Evolutionary conservation across 2,888 invertebrate species (phyloP).

Genomic region (Rhodophaea formosa): DNA sequence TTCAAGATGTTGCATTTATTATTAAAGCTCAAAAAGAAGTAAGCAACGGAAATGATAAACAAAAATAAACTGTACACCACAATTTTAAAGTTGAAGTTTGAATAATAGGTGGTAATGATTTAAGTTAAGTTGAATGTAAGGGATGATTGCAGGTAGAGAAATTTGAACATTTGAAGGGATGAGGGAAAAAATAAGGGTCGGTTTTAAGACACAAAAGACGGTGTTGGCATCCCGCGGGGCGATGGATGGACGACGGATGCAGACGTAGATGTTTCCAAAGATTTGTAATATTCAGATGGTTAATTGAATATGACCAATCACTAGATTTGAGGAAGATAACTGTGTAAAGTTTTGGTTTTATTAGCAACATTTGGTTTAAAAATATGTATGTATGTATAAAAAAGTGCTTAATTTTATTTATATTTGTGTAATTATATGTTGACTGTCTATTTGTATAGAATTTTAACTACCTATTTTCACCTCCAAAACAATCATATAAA

Average conservation of each 20-base stretch:
- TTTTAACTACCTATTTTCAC: too few relatives aligned
- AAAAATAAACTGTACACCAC: conserved; percentile 30
- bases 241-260: conserved; percentile 75
- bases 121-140: conserved; percentile 31
- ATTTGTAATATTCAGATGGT: conserved; percentile 65
- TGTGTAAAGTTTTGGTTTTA: conserved; percentile 12
- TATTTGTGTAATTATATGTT: too few relatives aligned
- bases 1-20: conserved; percentile 72
- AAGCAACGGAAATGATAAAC: conserved; percentile 27
- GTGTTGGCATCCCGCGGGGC: conserved; percentile 76
- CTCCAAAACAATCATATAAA: too few relatives aligned
- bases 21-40: conserved; percentile 38
- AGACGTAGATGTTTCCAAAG: conserved; percentile 69
- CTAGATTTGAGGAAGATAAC: conserved; percentile 41
- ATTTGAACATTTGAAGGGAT: conserved; percentile 78
- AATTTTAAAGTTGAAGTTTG: conserved; percentile 37
- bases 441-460: too few relatives aligned
- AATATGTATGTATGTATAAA: too few relatives aligned
- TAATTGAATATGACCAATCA: conserved; percentile 73
- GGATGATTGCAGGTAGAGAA: conserved; percentile 73
- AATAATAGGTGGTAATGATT: conserved; percentile 18
- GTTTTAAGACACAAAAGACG: conserved; percentile 71
- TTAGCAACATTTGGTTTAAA: background rate
- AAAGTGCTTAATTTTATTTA: too few relatives aligned
- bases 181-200: conserved; percentile 76